Percentiles rank a stretch among this genome's conserved stretches.
These are phyloP conservation scores for Oxyteleia sp. DNA, from an alignment of 2,888 invertebrate genomes.

Conservation along the genomic window DNA sequence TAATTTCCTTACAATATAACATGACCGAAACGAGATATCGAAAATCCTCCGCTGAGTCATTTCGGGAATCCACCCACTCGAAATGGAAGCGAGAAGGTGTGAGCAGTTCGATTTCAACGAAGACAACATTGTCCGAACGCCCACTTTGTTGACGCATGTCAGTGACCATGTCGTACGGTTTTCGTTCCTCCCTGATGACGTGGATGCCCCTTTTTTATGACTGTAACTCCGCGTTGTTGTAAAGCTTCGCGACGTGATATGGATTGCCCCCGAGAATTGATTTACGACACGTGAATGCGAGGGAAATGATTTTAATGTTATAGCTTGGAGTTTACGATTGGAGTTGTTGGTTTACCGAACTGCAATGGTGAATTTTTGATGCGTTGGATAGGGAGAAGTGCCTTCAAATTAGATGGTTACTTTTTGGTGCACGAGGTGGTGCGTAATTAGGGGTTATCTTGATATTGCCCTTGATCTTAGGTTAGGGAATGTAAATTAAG, in stretches of 20 bases:
- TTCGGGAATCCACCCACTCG: constrained; percentile 42
- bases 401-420: too few species aligned
- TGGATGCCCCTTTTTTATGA: constrained; percentile 30
- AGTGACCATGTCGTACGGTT: constrained; percentile 47
- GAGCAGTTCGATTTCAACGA: constrained; percentile 25
- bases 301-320: constrained; percentile 19
- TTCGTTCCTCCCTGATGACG: constrained; percentile 15
- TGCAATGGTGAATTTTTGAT: background rate
- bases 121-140: background rate
- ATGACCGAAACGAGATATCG: constrained; percentile 41
- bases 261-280: constrained; percentile 20
- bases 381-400: too few species aligned
- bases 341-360: constrained; percentile 4
- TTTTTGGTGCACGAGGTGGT: too few species aligned
- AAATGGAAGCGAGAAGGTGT: background rate
- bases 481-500: too few species aligned
- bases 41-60: constrained; percentile 47
- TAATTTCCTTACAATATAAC: background rate
- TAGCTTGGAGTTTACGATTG: background rate
- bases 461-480: too few species aligned
- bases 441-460: too few species aligned
- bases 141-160: constrained; percentile 56
- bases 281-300: constrained; percentile 23
- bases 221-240: constrained; percentile 12
- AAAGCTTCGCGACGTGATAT: constrained; percentile 29